Conservation (phyloP, 2,113 vertebrate species). For the Regulus satrapa region DNA sequence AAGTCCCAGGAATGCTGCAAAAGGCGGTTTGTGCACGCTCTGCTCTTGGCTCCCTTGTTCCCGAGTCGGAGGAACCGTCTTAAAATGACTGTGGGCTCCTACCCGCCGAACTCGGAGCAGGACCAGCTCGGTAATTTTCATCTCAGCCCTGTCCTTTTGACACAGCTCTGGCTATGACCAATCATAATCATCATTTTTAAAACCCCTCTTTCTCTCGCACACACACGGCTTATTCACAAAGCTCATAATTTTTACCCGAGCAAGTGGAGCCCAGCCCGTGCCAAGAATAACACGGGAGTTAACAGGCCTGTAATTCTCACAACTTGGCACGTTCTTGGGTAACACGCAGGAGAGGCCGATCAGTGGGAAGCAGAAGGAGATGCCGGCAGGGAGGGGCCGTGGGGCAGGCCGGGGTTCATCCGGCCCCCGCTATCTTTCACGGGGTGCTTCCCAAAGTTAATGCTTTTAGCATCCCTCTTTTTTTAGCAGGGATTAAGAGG, state of each 20-base stretch:
- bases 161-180: background rate
- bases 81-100: constrained; percentile 5
- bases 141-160: constrained; percentile 21
- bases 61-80: background rate
- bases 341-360: constrained; percentile 16
- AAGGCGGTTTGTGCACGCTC: background rate
- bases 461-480: background rate
- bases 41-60: background rate
- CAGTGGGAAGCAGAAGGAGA: background rate
- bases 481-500: background rate
- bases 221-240: constrained; percentile 44
- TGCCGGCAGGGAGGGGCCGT: background rate
- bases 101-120: background rate
- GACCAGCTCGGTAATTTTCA: background rate
- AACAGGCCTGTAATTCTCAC: constrained; percentile 63
- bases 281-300: constrained; percentile 59
- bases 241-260: constrained; percentile 34
- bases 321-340: constrained; percentile 59
- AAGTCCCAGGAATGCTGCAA: constrained; percentile 9
- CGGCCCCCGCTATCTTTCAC: background rate
- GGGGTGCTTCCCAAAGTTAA: background rate
- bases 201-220: background rate
- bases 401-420: background rate
- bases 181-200: background rate
- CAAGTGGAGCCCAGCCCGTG: constrained; percentile 13